Base-by-base conservation (phyloP, 1,140 invertebrate genomes). In the Dinothrombium tinctorium region DNA sequence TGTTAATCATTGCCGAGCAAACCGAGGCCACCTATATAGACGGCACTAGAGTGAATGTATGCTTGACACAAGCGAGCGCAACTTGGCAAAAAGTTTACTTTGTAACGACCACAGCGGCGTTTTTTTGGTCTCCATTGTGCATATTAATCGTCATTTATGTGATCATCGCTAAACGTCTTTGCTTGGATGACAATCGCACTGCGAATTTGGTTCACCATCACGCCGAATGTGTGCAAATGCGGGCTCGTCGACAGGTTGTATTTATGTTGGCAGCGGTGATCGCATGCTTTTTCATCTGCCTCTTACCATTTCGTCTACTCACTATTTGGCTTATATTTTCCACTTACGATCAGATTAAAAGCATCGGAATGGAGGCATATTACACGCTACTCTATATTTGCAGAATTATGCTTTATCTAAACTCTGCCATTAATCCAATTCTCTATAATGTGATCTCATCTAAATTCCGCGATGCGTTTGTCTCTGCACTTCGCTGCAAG, bases 201-300 rank as follows among this genome's bases (percentile, higher is more conserved):
- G 17, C 17, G 6, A 21, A n/a, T 9, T n/a, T 12, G 11, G 12
- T 29, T 8, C 15, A n/a, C 20, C 7, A 33, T 15, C 20, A 37
- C 20, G 20, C 45, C 3, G 48, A 48, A 25, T 11, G 26, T 11
- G 14, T 19, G 12, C 48, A 40, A 41, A 54, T 54, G 46, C 33
- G 52, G 21, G 47, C 54, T 2, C 41, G 59, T 6, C 43, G 51
- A 14, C 67, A 71, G 52, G 66, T 71, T n/a, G 76, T 89, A 7
- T 53, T 80, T 17, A 89, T 87, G 80, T 60, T 90, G 9, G 78
- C 74, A 4, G 76, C 79, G 2, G 82, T 92, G 0, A 80, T 90
- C 0, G 53, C 76, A n/a, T 75, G 76, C 9, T 90, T 89, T 58
- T 90, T 89, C 56, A 59, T 86, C 21, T 87, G 81, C 53, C 63